A percentile compares a stretch with the other conserved stretches of the same genome.
These are phyloP conservation scores for Sesamia inferens DNA, from an alignment of 2,888 invertebrate genomes.

Conservation along the genomic window DNA sequence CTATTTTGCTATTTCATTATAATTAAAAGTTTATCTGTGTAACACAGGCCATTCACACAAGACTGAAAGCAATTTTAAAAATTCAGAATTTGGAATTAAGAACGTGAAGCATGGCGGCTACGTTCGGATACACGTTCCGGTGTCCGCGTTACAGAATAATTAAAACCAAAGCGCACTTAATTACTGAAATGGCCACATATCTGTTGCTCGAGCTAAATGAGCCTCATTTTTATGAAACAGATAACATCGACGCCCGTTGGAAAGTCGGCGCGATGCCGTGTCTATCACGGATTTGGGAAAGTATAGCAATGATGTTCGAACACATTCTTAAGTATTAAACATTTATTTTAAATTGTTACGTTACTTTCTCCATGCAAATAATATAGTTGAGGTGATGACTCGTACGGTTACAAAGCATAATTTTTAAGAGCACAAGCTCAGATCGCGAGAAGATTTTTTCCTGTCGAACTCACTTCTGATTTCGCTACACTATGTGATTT, in stretches of 20 bases:
- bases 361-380: constrained; percentile 74
- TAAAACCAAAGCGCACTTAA: constrained; percentile 76
- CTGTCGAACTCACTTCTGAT: constrained; percentile 21
- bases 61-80: constrained; percentile 29
- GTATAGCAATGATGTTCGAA: constrained; percentile 74
- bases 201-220: constrained; percentile 74
- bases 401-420: constrained; percentile 60
- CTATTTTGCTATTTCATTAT: background rate
- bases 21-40: background rate
- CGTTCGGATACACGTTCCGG: constrained; percentile 77
- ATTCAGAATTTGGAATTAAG: constrained; percentile 66
- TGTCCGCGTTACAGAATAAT: constrained; percentile 77
- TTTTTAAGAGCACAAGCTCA: constrained; percentile 58
- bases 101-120: constrained; percentile 64
- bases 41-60: constrained; percentile 23
- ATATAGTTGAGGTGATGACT: constrained; percentile 61
- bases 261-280: constrained; percentile 72
- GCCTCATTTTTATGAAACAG: constrained; percentile 75
- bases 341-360: constrained; percentile 66
- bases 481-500: constrained; percentile 14
- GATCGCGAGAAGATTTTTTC: constrained; percentile 14
- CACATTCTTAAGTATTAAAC: constrained; percentile 70
- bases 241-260: constrained; percentile 68
- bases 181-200: constrained; percentile 80
- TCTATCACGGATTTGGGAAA: constrained; percentile 79